Percentiles rank a stretch among this genome's conserved stretches.
Conservation (phyloP, 2,113 vertebrate genomes). For the Lipophrys pholis region DNA sequence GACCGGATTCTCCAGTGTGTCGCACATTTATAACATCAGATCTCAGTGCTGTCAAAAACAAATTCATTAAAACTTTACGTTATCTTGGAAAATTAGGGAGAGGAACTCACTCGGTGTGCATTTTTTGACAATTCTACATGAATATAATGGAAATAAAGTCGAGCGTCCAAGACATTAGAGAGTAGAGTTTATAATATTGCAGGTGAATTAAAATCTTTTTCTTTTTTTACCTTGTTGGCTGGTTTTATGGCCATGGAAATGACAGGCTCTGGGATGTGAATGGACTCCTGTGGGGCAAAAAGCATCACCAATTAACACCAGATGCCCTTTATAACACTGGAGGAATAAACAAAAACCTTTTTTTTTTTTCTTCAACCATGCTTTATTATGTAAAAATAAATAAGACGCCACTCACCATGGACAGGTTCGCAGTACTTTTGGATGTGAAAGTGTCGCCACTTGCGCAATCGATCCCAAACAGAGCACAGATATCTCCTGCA, state of each 20-base stretch:
- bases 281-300: slow-evolving; percentile 89
- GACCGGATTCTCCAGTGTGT: too few relatives aligned
- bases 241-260: slow-evolving; percentile 95
- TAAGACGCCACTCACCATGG: slow-evolving; percentile 87
- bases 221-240: slow-evolving; percentile 88
- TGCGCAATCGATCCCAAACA: slow-evolving; percentile 97
- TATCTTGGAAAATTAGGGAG: too few relatives aligned
- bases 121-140: too few relatives aligned
- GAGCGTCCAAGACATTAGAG: neutral
- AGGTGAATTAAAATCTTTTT: neutral
- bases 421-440: slow-evolving; percentile 84
- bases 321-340: neutral
- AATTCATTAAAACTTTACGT: too few relatives aligned
- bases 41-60: too few relatives aligned
- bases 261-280: slow-evolving; percentile 95
- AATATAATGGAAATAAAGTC: too few relatives aligned
- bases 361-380: neutral
- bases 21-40: too few relatives aligned
- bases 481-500: slow-evolving; percentile 94
- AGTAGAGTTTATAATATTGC: neutral
- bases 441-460: slow-evolving; percentile 96
- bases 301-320: neutral
- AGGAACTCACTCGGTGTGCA: too few relatives aligned
- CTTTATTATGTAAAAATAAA: too few relatives aligned
- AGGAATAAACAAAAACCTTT: neutral